Percentiles rank a stretch among this genome's conserved stretches.
Conservation (phyloP, 53 echinoderm and acorn worm species). For the Temnopleurus reevesii region DNA sequence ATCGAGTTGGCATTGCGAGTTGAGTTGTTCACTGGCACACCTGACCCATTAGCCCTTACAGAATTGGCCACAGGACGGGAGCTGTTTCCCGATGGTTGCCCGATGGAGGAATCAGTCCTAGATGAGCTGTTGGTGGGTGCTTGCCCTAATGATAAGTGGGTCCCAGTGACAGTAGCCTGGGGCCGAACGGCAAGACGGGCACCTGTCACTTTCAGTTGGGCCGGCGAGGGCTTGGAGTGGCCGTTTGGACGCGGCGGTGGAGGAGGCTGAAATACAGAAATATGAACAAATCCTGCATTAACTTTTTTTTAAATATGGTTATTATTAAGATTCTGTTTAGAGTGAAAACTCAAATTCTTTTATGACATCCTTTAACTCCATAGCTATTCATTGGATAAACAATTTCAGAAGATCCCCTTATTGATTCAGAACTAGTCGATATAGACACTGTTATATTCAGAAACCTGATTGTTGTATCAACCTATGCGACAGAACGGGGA, state of each 20-base stretch:
- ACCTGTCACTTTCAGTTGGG: conserved; percentile 51
- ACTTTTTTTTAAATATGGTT: no score
- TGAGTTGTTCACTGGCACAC: no score
- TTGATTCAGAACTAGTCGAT: no score
- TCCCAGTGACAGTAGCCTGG: conserved; percentile 38
- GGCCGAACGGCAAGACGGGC: conserved; percentile 39
- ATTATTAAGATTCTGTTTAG: no score
- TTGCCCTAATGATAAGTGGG: conserved; percentile 6
- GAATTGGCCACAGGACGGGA: neutral
- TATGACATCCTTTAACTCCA: no score
- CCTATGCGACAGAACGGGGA: no score
- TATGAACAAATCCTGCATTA: neutral
- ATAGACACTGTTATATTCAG: no score
- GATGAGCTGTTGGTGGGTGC: neutral
- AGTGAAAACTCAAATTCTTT: no score
- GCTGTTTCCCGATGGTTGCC: neutral
- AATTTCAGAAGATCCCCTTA: no score
- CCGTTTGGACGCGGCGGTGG: conserved; percentile 52
- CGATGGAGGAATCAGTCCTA: conserved; percentile 4
- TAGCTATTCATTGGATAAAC: no score
- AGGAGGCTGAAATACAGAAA: conserved; percentile 2
- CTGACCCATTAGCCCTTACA: no score
- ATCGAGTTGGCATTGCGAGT: neutral
- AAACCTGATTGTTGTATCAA: no score
- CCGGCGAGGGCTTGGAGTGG: conserved; percentile 37